These are phyloP conservation scores for Calliopsis andreniformis DNA, from an alignment of 1,140 invertebrate genomes.

Conservation along the genomic window DNA sequence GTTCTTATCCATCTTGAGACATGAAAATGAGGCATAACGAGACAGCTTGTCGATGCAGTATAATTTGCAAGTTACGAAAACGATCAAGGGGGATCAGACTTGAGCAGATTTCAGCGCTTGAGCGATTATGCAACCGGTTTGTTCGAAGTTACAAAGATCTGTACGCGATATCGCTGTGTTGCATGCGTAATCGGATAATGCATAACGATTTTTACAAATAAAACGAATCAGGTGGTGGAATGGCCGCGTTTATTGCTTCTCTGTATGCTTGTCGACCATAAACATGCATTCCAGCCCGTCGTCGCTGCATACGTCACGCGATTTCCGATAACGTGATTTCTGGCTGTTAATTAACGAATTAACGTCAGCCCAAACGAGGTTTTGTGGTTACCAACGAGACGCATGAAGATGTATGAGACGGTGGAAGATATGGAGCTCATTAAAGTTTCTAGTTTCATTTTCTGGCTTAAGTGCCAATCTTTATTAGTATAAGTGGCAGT, in stretches of 20 bases:
- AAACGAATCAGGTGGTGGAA: background rate
- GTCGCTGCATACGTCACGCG: background rate
- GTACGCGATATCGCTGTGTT: background rate
- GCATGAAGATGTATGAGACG: background rate
- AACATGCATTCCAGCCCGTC: conserved; percentile 3
- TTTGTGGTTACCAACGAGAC: background rate
- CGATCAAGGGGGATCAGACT: background rate
- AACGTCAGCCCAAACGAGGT: background rate
- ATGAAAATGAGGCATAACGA: background rate
- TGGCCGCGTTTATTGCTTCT: background rate
- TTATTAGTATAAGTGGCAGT: background rate
- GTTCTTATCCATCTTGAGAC: too few species aligned
- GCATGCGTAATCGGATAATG: conserved; percentile 30
- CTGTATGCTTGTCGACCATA: background rate
- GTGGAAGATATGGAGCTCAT: background rate
- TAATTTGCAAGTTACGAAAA: conserved; percentile 9
- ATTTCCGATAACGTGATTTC: conserved; percentile 31
- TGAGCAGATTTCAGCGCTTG: background rate
- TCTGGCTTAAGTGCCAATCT: background rate
- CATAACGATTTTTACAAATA: conserved; percentile 23
- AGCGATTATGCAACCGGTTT: conserved; percentile 2
- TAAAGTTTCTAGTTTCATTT: background rate
- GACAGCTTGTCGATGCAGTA: background rate
- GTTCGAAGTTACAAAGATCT: background rate
- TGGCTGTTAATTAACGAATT: conserved; percentile 33